Evolutionary conservation across 2,113 vertebrate species (phyloP), one percentile per base, ranked within the genome.

Genomic region (Alces alces): DNA sequence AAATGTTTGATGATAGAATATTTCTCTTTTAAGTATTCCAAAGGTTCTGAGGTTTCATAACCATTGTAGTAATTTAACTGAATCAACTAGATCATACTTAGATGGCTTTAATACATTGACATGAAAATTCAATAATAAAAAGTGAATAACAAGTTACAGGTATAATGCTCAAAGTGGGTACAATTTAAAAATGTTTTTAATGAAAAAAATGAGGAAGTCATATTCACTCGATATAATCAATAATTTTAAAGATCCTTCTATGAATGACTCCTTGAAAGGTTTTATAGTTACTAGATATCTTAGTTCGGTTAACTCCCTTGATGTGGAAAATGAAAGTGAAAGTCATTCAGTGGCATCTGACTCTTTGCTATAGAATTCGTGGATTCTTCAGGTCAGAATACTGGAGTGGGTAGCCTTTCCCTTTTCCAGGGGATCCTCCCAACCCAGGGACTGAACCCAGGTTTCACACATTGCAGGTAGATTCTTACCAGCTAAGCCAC

Each of bases 291-390:
- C 11, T 61, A 80, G 13, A 33, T 45, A 60, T 61, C 19, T 39
- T 76, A 28, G 8, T 82, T 25, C 57, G 84, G 15, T 33, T 27
- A 78, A 57, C 3, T 89, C n/a, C 17, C 2, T 12, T 70, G 17
- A 70, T 70, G 9, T 70, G 64, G n/a, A 70, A 70, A 70, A n/a
- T 36, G 4, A 66, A 66, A 36, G 17, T 36, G 2, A 36, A 70
- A 70, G 17, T 70, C 1, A 1, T 9, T 36, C n/a, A 70, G n/a
- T 36, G 1, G 0, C 11, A 4, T 21, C n/a, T 36, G n/a, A 70
- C n/a, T 70, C 64, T 70, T 21, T 70, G 64, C 64, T 61, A 3
- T 60, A 61, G 3, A 70, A 9, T 70, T 19, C 17, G 6, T 36
- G 4, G n/a, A 70, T 70, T 36, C 64, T 70, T 17, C 64, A 36